A percentile compares a stretch with the other conserved stretches of the same genome.
Evolutionary conservation across 2,797 vertebrate species (phyloP).

Genomic region (Stomatorhinus walkeri): DNA sequence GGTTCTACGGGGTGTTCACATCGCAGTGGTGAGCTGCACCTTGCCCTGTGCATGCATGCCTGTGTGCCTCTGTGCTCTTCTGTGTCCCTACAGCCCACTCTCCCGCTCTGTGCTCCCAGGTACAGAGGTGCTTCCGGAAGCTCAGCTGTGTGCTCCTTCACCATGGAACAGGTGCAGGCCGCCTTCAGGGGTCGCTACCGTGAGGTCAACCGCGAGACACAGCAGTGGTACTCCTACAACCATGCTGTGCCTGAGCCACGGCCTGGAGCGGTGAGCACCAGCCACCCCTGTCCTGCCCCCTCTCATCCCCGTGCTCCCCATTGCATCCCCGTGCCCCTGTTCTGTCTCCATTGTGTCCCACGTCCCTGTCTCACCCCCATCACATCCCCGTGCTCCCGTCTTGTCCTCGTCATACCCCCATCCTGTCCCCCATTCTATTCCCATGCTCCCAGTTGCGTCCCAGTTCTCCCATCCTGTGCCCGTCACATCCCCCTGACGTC

Average conservation of each 20-base stretch:
- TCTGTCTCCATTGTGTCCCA: background rate
- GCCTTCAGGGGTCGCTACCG: constrained; percentile 82
- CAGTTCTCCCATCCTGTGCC: background rate
- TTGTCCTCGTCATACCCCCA: background rate
- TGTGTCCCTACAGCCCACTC: background rate
- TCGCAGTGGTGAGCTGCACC: constrained; percentile 82
- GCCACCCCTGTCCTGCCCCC: background rate
- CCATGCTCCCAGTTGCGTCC: background rate
- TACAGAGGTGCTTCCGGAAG: constrained; percentile 73
- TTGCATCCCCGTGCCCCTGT: background rate
- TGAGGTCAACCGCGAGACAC: constrained; percentile 87
- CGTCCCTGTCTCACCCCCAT: background rate
- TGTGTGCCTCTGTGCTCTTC: background rate
- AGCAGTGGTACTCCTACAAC: constrained; percentile 93
- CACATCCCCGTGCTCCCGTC: background rate
- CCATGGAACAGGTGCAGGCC: constrained; percentile 77
- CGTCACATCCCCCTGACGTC: background rate
- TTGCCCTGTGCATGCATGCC: background rate
- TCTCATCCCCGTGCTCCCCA: background rate
- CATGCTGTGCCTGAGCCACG: constrained; percentile 74
- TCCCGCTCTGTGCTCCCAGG: constrained; percentile 47
- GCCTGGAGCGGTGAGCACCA: constrained; percentile 72
- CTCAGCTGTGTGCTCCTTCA: constrained; percentile 86
- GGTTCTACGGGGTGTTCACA: constrained; percentile 92
- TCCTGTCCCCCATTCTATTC: background rate